Base-by-base conservation (phyloP, 2,113 vertebrate genomes). In the Pitta sordida region DNA sequence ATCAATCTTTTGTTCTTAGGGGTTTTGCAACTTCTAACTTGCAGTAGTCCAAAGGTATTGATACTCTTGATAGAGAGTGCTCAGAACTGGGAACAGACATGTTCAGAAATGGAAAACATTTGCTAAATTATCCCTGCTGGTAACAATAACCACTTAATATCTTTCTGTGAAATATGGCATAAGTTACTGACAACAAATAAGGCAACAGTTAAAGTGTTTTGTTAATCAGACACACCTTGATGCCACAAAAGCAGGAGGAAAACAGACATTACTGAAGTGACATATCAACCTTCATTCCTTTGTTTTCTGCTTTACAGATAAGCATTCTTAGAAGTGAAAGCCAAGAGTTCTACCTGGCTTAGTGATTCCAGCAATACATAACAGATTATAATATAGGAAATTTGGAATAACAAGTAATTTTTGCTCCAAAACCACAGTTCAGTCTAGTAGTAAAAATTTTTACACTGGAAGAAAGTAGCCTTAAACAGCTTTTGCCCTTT, bases 1-100 rank as follows among this genome's bases (percentile, higher is more conserved):
- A 97, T 96, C 92, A 82, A 75, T 97, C 69, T 95, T 95, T 71
- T 81, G 94, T 89, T 97, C 97, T 36, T 36, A 32, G 21, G 48
- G 48, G 86, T 93, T 88, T 94, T 63, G 65, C 73, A 92, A 86
- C 36, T 96, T 92, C 14, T 89, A 88, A 87, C 73, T 89, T 86
- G 65, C 73, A 94, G 58, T 14, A 95, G 52, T 53, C 32, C 84
- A 85, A 95, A 80, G 39, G 63, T 92, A 92, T 88, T 34, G 79
- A 70, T 73, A 96, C 67, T 55, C 68, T 78, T 78, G 63, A 79
- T 7, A 43, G 55, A 91, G 63, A 75, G 23, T 90, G 55, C 81
- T 88, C 12, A 80, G 85, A 63, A 93, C 29, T 51, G 59, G 37
- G 14, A 95, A 64, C 5, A n/a, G 55, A 36, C 12, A 91, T 69